Percentiles rank a stretch among this genome's conserved stretches.
Conservation (phyloP, 2,113 vertebrate genomes). For the Nothocercus julius region DNA sequence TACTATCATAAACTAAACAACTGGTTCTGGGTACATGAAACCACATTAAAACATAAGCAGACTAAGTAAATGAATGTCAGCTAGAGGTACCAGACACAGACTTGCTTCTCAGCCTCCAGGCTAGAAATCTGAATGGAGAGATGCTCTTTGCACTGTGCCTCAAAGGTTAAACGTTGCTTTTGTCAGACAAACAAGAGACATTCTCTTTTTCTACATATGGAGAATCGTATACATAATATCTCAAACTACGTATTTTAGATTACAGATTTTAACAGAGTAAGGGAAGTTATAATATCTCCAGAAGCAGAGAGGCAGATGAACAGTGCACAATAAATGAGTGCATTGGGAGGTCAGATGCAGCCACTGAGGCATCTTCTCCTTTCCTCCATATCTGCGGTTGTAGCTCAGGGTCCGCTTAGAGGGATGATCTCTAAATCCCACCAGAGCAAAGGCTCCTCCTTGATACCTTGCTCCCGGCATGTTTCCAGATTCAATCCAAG, state of each 20-base stretch:
- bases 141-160: conserved; percentile 30
- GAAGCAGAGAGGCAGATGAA: not conserved
- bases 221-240: not conserved
- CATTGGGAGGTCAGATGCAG: not conserved
- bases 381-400: not conserved
- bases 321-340: not conserved
- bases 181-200: conserved; percentile 11
- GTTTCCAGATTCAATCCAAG: not conserved
- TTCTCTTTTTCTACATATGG: not conserved
- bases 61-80: conserved; percentile 39
- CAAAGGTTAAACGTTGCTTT: conserved; percentile 48
- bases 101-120: not conserved
- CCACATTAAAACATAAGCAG: conserved; percentile 17
- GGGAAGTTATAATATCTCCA: not conserved
- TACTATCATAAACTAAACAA: not conserved
- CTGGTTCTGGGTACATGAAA: not conserved
- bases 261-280: not conserved
- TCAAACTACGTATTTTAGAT: not conserved
- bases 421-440: not conserved
- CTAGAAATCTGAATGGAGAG: conserved; percentile 40
- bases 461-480: not conserved
- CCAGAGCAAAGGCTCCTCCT: not conserved
- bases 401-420: not conserved
- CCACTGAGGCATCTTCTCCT: not conserved
- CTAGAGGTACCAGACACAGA: not conserved